Conservation (phyloP, 2,113 vertebrate species). For the Cyphomyrus plagiostoma region DNA sequence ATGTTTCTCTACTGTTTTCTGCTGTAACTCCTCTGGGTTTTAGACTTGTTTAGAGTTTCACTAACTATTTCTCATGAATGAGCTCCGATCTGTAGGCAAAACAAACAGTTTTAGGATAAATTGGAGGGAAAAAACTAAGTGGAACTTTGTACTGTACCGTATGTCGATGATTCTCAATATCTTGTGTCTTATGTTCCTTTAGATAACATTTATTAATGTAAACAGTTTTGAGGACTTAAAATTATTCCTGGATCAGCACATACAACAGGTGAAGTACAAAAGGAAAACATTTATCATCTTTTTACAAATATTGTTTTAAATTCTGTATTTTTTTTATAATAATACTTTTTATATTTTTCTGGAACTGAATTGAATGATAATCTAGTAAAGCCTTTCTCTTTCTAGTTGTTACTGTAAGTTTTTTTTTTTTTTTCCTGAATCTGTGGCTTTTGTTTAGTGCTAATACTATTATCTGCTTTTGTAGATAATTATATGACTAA, state of each 20-base stretch:
- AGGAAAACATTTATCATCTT: not conserved
- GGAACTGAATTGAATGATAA: not conserved
- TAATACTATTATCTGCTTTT: not conserved
- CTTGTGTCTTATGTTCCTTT: constrained; percentile 24
- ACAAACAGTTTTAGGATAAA: not conserved
- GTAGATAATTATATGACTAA: not conserved
- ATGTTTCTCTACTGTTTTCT: not conserved
- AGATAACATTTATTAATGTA: constrained; percentile 68
- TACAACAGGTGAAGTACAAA: constrained; percentile 68
- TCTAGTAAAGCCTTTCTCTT: not conserved
- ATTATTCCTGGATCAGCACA: constrained; percentile 68
- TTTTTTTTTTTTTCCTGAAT: not conserved
- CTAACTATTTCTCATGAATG: not conserved
- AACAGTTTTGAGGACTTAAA: constrained; percentile 68
- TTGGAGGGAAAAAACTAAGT: not conserved
- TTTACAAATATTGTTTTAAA: not conserved
- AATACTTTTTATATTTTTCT: not conserved
- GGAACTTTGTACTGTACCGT: not conserved
- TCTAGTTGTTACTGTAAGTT: not conserved
- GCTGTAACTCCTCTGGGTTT: not conserved
- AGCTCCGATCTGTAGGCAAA: not conserved
- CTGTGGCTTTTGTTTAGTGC: not conserved
- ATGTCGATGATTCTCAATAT: not conserved
- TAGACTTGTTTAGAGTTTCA: not conserved
- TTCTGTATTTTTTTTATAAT: not conserved